These are phyloP conservation scores for Drosophila nr. medialis DNA, from an alignment of 2,888 invertebrate genomes.

Conservation along the genomic window DNA sequence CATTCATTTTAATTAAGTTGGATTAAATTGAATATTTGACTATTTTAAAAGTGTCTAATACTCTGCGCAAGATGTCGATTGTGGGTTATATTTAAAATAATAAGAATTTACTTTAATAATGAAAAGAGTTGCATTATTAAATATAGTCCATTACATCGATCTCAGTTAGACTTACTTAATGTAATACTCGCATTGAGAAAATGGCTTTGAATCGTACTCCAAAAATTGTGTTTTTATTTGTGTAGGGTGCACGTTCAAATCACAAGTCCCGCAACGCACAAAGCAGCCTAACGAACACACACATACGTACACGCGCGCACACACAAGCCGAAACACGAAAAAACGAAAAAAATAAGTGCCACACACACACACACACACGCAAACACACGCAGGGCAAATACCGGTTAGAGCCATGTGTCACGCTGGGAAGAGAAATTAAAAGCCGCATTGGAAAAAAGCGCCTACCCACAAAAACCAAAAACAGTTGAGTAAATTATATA, in stretches of 20 bases:
- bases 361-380: constrained; percentile 6
- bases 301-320: constrained; percentile 1
- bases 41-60: too few relatives aligned
- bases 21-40: not conserved
- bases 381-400: constrained; percentile 8
- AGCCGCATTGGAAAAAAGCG: constrained; percentile 62
- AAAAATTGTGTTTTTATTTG: not conserved
- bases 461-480: constrained; percentile 73
- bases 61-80: not conserved
- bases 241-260: constrained; percentile 44
- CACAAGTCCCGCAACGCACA: constrained; percentile 35
- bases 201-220: not conserved
- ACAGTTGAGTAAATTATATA: constrained; percentile 81
- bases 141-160: not conserved
- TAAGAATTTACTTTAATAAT: not conserved
- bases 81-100: not conserved
- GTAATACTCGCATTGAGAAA: not conserved
- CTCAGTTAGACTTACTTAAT: not conserved
- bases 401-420: constrained; percentile 57
- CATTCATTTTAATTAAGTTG: too few relatives aligned
- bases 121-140: not conserved
- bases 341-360: constrained; percentile 2
- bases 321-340: not conserved
- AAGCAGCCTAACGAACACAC: constrained; percentile 28
- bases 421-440: constrained; percentile 48